Evolutionary conservation across 2,797 vertebrate genomes (phyloP).

Genomic region (Iguana delicatissima): DNA sequence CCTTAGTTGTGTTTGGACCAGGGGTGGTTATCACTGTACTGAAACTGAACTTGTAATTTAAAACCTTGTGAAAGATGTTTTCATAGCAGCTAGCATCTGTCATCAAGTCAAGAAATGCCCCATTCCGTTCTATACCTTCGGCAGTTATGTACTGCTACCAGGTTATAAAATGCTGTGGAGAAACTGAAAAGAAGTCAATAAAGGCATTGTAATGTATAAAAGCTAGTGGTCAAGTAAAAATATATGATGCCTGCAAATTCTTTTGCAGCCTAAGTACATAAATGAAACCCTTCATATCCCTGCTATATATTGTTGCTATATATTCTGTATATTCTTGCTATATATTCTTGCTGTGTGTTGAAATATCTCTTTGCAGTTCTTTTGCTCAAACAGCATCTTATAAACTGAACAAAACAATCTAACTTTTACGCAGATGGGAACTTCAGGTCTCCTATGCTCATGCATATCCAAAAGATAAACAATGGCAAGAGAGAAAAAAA

Average conservation of each 20-base stretch:
- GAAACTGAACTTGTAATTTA: not conserved
- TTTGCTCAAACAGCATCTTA: constrained; percentile 45
- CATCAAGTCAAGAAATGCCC: not conserved
- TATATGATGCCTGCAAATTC: not conserved
- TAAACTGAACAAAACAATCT: constrained; percentile 42
- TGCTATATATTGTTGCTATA: not conserved
- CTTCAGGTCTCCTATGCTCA: constrained; percentile 29
- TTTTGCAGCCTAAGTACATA: constrained; percentile 3
- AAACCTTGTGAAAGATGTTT: not conserved
- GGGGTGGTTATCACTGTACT: not conserved
- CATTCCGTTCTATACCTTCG: not conserved
- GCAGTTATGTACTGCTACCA: not conserved
- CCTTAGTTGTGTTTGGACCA: not conserved
- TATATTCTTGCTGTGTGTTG: constrained; percentile 25
- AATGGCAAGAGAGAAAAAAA: not conserved
- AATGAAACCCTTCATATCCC: not conserved
- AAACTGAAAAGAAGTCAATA: constrained; percentile 1
- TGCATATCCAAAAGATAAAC: constrained; percentile 48
- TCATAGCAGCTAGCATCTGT: not conserved
- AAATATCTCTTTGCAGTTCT: constrained; percentile 34
- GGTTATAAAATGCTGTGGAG: not conserved
- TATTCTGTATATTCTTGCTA: constrained; percentile 6
- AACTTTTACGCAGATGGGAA: not conserved
- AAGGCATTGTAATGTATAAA: constrained; percentile 8
- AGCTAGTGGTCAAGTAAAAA: not conserved